Evolutionary conservation across 1,140 invertebrate genomes (phyloP).

Genomic region (Calephelis virginiensis): DNA sequence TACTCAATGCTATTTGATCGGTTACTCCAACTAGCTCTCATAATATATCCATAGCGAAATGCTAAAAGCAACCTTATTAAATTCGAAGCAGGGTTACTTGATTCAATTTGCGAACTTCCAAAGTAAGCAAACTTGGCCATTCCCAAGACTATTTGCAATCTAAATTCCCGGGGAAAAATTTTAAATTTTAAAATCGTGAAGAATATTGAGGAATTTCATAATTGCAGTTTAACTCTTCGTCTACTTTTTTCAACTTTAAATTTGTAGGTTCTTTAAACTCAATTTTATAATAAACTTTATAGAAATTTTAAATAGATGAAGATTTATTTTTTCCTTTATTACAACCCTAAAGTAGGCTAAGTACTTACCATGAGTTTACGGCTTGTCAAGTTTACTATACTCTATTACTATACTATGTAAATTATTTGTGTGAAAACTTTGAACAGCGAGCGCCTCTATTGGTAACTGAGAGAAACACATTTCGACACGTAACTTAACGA

Average conservation of each 20-base stretch:
- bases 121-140: slow-evolving; percentile 8
- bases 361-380: too few species aligned
- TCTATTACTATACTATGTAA: too few species aligned
- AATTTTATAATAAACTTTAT: neutral
- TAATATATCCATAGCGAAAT: neutral
- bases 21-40: too few species aligned
- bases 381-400: too few species aligned
- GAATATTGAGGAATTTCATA: slow-evolving; percentile 8
- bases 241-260: slow-evolving; percentile 2
- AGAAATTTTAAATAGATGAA: neutral
- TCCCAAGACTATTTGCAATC: slow-evolving; percentile 9
- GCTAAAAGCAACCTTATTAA: slow-evolving; percentile 6
- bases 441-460: too few species aligned
- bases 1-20: too few species aligned
- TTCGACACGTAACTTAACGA: too few species aligned
- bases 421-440: too few species aligned
- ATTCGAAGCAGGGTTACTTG: neutral
- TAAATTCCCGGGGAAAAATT: neutral
- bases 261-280: neutral
- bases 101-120: slow-evolving; percentile 11
- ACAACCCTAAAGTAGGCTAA: too few species aligned
- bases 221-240: slow-evolving; percentile 2
- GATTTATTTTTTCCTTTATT: too few species aligned
- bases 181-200: slow-evolving; percentile 5
- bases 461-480: too few species aligned